Conservation (phyloP, 2,797 vertebrate species). For the Pseudochromis fuscus region DNA sequence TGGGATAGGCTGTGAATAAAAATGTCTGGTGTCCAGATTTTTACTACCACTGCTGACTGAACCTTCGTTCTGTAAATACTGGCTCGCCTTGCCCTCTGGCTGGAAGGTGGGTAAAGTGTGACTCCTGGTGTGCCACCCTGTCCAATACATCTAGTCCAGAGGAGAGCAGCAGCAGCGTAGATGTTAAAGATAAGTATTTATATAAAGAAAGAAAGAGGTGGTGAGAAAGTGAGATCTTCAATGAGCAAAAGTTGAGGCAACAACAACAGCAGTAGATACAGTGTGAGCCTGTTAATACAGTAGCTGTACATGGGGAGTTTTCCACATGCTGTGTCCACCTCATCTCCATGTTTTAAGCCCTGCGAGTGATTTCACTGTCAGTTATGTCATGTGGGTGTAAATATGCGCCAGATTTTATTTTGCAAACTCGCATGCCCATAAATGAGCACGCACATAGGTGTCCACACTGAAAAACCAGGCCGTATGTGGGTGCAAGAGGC, state of each 20-base stretch:
- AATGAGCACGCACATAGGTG: conserved; percentile 76
- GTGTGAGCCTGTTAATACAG: conserved; percentile 9
- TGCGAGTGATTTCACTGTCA: conserved; percentile 58
- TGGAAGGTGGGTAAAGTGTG: conserved; percentile 48
- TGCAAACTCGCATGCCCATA: conserved; percentile 63
- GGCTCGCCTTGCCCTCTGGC: conserved; percentile 46
- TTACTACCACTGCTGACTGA: conserved; percentile 61
- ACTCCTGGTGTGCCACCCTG: conserved; percentile 45
- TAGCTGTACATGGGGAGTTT: conserved; percentile 1
- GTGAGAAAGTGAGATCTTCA: conserved; percentile 23
- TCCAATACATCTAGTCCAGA: conserved; percentile 21
- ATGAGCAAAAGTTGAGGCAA: conserved; percentile 21
- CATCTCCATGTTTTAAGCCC: conserved; percentile 47
- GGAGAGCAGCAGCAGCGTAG: conserved; percentile 13
- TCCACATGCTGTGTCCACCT: conserved; percentile 16
- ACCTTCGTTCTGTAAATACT: conserved; percentile 56
- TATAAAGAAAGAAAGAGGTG: not conserved
- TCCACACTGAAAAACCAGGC: conserved; percentile 61
- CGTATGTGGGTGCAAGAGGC: conserved; percentile 73
- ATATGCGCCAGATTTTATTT: conserved; percentile 72
- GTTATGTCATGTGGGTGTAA: conserved; percentile 72
- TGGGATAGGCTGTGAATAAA: conserved; percentile 72
- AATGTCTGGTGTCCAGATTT: conserved; percentile 71
- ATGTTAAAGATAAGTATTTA: conserved; percentile 29
- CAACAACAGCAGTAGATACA: not conserved